Conservation (phyloP, 2,113 vertebrate genomes). For the Orycteropus afer region DNA sequence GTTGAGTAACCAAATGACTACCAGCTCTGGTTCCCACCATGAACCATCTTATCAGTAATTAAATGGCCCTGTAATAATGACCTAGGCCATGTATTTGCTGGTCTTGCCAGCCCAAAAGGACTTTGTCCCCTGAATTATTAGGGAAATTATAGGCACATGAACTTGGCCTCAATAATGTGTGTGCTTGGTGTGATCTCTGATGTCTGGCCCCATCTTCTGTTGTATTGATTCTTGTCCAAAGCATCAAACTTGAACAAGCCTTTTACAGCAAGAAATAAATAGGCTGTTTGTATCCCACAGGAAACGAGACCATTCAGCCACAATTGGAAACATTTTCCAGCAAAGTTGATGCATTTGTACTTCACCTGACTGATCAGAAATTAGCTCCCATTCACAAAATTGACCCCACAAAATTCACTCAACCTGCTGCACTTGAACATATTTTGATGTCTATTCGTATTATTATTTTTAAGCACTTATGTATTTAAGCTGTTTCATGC, state of each 20-base stretch:
- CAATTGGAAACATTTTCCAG: constrained; percentile 73
- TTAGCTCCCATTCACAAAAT: constrained; percentile 55
- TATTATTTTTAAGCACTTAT: constrained; percentile 56
- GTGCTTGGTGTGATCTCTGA: neutral
- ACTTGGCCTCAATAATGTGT: neutral
- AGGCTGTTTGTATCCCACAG: constrained; percentile 60
- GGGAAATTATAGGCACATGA: neutral
- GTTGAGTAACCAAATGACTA: neutral
- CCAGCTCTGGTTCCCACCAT: neutral
- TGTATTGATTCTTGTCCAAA: constrained; percentile 67
- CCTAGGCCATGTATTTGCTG: neutral
- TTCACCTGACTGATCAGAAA: constrained; percentile 70
- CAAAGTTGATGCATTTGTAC: constrained; percentile 65
- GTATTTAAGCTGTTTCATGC: constrained; percentile 44
- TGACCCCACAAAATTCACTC: constrained; percentile 44
- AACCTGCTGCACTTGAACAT: constrained; percentile 27
- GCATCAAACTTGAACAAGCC: constrained; percentile 57
- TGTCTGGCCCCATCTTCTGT: constrained; percentile 20
- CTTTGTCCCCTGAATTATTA: neutral
- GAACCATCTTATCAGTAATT: neutral
- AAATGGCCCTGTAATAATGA: neutral
- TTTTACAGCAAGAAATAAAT: constrained; percentile 72
- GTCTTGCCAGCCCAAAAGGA: neutral
- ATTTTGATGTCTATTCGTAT: constrained; percentile 51
- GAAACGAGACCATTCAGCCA: constrained; percentile 60